Conservation (phyloP, 2,888 invertebrate genomes). For the Smittia aterrima region DNA sequence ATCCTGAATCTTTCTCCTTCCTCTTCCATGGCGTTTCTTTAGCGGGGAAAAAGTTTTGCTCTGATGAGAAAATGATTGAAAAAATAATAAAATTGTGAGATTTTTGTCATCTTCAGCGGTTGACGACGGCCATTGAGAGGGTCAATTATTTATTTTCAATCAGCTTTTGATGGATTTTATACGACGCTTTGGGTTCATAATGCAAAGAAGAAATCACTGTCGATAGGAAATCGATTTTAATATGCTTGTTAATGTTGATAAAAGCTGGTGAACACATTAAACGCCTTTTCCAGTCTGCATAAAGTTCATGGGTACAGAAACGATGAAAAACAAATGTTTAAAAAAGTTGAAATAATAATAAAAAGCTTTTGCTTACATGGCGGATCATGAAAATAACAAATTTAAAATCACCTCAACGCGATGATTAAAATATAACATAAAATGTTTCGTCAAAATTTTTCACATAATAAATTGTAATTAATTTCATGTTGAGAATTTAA, state of each 20-base stretch:
- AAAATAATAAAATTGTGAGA: background rate
- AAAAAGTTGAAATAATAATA: background rate
- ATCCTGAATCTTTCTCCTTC: background rate
- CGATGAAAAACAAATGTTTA: background rate
- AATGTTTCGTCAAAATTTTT: too few species aligned
- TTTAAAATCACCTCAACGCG: background rate
- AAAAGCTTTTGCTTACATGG: conserved; percentile 1
- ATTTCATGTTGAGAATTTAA: too few species aligned
- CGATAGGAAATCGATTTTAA: conserved; percentile 32
- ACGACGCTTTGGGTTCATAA: background rate
- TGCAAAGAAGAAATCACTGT: background rate
- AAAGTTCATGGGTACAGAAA: conserved; percentile 1
- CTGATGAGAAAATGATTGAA: conserved; percentile 17
- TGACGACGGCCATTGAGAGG: background rate
- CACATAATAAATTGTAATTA: too few species aligned
- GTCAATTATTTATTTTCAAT: conserved; percentile 23
- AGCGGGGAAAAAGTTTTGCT: background rate
- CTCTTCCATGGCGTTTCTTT: background rate
- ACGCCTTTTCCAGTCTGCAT: conserved; percentile 35
- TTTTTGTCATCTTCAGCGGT: background rate
- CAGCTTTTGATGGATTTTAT: conserved; percentile 29
- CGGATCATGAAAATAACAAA: background rate
- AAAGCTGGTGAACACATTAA: background rate
- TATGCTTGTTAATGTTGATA: background rate
- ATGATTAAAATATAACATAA: too few species aligned